Conservation (phyloP, 1,140 invertebrate genomes). For the Zaprionus gabonicus region DNA sequence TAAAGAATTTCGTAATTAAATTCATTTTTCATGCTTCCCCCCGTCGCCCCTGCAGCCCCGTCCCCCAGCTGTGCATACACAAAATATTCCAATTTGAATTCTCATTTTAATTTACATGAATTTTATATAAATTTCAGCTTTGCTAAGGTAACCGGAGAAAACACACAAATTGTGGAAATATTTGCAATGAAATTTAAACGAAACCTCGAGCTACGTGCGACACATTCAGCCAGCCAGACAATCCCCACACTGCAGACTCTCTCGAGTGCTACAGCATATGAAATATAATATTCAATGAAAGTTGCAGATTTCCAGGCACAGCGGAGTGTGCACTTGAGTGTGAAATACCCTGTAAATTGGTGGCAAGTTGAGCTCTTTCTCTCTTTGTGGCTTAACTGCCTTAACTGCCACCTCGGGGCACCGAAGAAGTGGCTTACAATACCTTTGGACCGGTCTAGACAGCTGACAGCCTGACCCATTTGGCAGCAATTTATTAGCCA, state of each 20-base stretch:
- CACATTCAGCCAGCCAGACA: background rate
- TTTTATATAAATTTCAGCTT: conserved; percentile 13
- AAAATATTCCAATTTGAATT: conserved; percentile 18
- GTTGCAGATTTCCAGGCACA: background rate
- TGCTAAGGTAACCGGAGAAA: conserved; percentile 11
- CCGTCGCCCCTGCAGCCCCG: background rate
- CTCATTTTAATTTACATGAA: conserved; percentile 18
- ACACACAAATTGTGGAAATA: background rate
- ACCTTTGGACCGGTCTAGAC: background rate
- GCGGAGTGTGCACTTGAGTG: background rate
- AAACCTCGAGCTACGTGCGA: background rate
- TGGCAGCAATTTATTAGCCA: conserved; percentile 29
- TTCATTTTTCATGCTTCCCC: conserved; percentile 10
- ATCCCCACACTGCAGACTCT: background rate
- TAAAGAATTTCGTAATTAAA: conserved; percentile 21
- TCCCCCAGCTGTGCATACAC: background rate
- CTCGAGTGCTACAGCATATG: background rate
- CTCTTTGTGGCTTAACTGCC: background rate
- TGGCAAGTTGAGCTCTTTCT: background rate
- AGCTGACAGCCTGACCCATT: background rate
- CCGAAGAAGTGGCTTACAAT: background rate
- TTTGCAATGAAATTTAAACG: background rate
- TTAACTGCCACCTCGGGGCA: too few relatives aligned
- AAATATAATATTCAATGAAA: background rate
- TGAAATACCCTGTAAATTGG: background rate